These are phyloP conservation scores for Molorchus minor DNA, from an alignment of 2,888 invertebrate genomes.

Conservation along the genomic window DNA sequence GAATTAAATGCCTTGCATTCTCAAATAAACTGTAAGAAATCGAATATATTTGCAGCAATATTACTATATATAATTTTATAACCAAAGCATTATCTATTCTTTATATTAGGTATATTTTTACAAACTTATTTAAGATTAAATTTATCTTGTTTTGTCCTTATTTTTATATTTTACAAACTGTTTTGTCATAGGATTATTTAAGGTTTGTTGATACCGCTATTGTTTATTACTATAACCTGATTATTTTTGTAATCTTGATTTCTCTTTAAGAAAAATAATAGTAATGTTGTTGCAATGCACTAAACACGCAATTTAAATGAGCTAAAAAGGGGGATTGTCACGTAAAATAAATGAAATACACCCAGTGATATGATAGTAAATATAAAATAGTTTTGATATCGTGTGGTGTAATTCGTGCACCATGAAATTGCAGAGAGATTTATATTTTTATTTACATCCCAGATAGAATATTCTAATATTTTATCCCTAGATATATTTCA, in stretches of 20 bases:
- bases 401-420: neutral
- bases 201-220: neutral
- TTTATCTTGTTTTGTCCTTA: no score
- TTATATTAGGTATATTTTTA: neutral
- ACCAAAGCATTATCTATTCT: neutral
- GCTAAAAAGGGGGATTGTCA: constrained; percentile 8
- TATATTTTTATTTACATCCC: neutral
- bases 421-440: neutral
- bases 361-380: constrained; percentile 13
- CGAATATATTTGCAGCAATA: constrained; percentile 20
- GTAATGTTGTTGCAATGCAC: constrained; percentile 9
- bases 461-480: neutral
- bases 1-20: constrained; percentile 5
- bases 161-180: no score
- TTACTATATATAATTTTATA: constrained; percentile 3
- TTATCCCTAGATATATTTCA: constrained; percentile 1
- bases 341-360: constrained; percentile 6
- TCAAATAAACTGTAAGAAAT: constrained; percentile 6
- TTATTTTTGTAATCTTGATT: neutral
- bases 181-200: no score
- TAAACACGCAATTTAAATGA: neutral
- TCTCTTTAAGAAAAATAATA: neutral
- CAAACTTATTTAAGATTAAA: no score
- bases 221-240: neutral
- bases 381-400: no score